phyloP scores from a whole-genome alignment of 2,888 invertebrate species.

The Geophilus truncorum region DNA sequence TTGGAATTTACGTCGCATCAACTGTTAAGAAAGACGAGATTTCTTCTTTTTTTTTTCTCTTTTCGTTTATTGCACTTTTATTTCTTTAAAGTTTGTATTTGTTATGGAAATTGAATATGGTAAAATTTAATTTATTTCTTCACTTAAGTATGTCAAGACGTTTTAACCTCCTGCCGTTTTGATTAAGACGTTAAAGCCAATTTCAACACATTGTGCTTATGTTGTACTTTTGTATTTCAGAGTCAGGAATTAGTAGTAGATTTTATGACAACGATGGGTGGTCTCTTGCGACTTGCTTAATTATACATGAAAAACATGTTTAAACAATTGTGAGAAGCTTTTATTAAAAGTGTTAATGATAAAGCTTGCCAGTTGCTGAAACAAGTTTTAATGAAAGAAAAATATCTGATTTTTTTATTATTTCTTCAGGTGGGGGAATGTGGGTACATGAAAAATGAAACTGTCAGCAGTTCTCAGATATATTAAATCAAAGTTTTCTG shows the following conservation, averaged over 20 bases:
- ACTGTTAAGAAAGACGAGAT: neutral
- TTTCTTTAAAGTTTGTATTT: too few species aligned
- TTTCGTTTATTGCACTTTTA: neutral
- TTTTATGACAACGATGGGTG: neutral
- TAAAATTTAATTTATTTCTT: neutral
- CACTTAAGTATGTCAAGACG: neutral
- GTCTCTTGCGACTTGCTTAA: neutral
- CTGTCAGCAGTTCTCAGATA: neutral
- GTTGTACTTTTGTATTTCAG: neutral
- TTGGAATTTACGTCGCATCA: neutral
- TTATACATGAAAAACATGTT: neutral
- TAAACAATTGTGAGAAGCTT: neutral
- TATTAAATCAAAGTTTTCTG: neutral
- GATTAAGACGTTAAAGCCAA: neutral
- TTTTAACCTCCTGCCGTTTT: neutral
- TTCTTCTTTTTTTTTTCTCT: too few species aligned
- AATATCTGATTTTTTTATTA: neutral
- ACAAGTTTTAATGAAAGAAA: neutral
- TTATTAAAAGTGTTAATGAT: neutral
- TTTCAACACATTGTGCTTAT: neutral
- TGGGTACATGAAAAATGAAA: neutral
- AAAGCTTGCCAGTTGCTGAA: neutral
- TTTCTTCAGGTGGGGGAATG: neutral
- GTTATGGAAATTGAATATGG: too few species aligned
- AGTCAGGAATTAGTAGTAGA: neutral